These are phyloP conservation scores for Drosophila orena DNA, from an alignment of 1,140 invertebrate species.

Conservation along the genomic window DNA sequence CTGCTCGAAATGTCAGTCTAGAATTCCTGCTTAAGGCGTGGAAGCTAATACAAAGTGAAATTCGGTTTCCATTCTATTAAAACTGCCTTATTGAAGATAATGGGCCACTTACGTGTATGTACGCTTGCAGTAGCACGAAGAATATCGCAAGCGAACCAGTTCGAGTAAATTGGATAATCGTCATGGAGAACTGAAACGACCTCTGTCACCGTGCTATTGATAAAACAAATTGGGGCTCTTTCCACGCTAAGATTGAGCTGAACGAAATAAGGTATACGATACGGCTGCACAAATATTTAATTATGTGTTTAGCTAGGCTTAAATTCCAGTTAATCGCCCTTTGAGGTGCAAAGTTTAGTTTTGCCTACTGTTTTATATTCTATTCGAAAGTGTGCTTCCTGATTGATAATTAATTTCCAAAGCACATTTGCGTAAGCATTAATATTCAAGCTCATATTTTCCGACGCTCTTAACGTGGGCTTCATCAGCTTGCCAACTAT, in stretches of 20 bases:
- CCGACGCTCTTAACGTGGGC: not conserved
- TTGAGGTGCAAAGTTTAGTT: no score
- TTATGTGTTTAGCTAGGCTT: not conserved
- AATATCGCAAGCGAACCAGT: conserved; percentile 3
- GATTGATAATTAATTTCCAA: no score
- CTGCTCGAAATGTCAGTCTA: no score
- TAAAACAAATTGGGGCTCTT: not conserved
- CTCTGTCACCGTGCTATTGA: not conserved
- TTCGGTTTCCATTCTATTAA: no score
- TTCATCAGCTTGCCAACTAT: no score
- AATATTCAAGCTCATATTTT: not conserved
- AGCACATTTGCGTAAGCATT: not conserved
- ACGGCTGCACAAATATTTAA: not conserved
- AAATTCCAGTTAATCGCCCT: no score
- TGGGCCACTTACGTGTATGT: not conserved
- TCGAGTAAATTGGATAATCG: not conserved
- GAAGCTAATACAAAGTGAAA: no score
- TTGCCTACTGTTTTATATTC: no score
- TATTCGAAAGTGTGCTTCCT: no score
- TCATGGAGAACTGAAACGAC: not conserved
- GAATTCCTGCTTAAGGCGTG: no score
- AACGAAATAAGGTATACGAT: not conserved
- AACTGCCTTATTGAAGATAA: not conserved
- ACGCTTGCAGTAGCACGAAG: not conserved
- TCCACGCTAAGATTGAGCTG: not conserved